A percentile compares a stretch with the other conserved stretches of the same genome.
Conservation (phyloP, 2,113 vertebrate species). For the Phaethon lepturus region DNA sequence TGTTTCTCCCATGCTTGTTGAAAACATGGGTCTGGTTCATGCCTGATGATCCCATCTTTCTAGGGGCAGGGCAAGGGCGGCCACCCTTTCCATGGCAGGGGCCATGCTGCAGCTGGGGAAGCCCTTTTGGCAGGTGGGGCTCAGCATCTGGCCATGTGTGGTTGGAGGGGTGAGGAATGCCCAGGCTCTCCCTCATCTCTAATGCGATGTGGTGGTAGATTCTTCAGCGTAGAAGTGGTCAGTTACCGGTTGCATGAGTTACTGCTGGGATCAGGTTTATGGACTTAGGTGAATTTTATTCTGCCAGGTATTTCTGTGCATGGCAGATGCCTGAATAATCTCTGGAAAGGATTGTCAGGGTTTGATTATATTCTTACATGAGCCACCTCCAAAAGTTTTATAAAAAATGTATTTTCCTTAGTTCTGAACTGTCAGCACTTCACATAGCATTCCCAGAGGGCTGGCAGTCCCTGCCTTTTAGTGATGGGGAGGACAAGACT, state of each 20-base stretch:
- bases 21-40: background rate
- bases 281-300: background rate
- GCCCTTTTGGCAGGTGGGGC: background rate
- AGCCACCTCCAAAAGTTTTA: background rate
- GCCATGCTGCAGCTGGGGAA: background rate
- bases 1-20: background rate
- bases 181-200: background rate
- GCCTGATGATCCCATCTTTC: background rate
- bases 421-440: background rate
- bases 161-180: background rate
- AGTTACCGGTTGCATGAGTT: background rate
- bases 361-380: background rate
- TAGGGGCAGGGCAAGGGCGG: background rate
- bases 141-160: background rate
- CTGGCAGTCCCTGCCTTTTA: background rate
- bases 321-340: background rate
- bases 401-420: background rate
- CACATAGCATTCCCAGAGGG: background rate
- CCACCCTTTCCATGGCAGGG: background rate
- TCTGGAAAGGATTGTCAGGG: background rate
- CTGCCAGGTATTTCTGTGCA: background rate
- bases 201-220: background rate
- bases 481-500: background rate
- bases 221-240: background rate
- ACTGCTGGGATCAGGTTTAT: background rate